A percentile compares a stretch with the other conserved stretches of the same genome.
phyloP scores from a whole-genome alignment of 2,113 vertebrate species.

The Anser brachyrhynchus region DNA sequence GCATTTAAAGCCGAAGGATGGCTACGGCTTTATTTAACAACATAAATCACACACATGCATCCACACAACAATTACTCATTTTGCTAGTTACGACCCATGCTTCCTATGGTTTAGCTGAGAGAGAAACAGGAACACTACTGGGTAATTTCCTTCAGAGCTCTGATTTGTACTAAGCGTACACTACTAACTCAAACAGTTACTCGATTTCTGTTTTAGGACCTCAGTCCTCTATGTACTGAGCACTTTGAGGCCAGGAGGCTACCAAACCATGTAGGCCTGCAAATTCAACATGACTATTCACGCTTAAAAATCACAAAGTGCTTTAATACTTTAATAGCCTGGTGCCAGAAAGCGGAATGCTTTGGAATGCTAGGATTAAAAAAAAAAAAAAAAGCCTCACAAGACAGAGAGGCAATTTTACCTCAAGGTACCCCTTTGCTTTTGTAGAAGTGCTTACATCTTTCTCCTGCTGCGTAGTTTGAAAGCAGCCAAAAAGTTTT shows the following conservation, averaged over 20 bases:
- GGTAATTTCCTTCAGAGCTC: constrained; percentile 7
- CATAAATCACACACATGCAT: background rate
- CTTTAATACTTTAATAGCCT: background rate
- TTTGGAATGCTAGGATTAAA: background rate
- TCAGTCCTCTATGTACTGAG: background rate
- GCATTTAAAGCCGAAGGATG: background rate
- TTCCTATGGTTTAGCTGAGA: background rate
- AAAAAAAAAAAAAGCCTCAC: background rate
- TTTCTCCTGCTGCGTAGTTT: background rate
- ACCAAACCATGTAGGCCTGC: background rate
- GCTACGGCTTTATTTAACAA: background rate
- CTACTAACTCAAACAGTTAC: background rate
- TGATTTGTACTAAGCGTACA: background rate
- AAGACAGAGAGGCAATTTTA: background rate
- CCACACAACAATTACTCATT: background rate
- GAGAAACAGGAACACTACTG: background rate
- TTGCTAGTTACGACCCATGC: background rate
- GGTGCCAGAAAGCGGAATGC: background rate
- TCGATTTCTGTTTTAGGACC: background rate
- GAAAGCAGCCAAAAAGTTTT: background rate
- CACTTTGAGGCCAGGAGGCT: background rate
- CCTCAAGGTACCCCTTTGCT: background rate
- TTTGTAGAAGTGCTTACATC: background rate
- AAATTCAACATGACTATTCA: background rate
- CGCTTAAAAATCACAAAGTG: background rate